Base-by-base conservation (phyloP, 1,140 invertebrate species). In the Papilio dardanus region DNA sequence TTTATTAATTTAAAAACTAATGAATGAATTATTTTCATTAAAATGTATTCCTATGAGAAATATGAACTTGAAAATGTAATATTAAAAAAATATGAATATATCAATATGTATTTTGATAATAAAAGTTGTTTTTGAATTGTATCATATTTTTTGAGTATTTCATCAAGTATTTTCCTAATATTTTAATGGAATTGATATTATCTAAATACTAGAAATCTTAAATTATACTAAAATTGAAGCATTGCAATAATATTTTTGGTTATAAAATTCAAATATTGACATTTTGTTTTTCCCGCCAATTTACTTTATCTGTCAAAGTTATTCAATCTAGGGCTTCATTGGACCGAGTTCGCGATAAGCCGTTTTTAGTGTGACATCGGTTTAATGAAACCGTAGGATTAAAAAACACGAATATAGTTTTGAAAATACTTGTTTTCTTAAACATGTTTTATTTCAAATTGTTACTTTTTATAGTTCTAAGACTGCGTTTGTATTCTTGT, bases 401-500 rank as follows among this genome's bases (percentile, higher is more conserved):
- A n/a, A n/a, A n/a, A n/a, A n/a, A n/a, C n/a, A n/a, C n/a, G n/a
- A n/a, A n/a, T n/a, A n/a, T n/a, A n/a, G n/a, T n/a, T n/a, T n/a
- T n/a, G n/a, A n/a, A n/a, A n/a, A n/a, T n/a, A n/a, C n/a, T n/a
- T 37, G 35, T 37, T 12, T 37, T 46, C 6, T 46, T 46, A 42
- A 42, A 42, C 2, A n/a, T 42, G 1, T 42, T 16, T 42, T 16
- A 42, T 14, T 14, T 42, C 0, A 42, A 1, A 2, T 42, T 0
- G 1, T 16, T 42, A 3, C 40, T 28, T 28, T 62, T 30, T 62
- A 7, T 62, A 62, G 65, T 1, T 69, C 33, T 69, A 50, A 71
- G 66, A 62, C 66, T 76, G 71, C 33, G 46, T 76, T 76, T 62
- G 66, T 76, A 76, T 58, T 69, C 74, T 62, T 62, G 74, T 50